A percentile compares a stretch with the other conserved stretches of the same genome.
Conservation (phyloP, 2,797 vertebrate species). For the Siniperca obscura region DNA sequence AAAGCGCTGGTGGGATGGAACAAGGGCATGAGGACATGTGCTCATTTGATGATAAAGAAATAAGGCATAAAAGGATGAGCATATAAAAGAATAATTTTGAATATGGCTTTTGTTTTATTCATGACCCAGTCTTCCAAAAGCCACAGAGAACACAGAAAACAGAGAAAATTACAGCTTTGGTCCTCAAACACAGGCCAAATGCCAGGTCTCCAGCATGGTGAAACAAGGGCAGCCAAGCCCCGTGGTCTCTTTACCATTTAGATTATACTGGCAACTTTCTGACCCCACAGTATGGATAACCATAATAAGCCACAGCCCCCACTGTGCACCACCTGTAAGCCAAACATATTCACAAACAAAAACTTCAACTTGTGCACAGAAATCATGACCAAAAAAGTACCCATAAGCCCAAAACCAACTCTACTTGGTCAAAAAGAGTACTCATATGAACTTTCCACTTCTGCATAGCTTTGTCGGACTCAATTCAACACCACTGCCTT, state of each 20-base stretch:
- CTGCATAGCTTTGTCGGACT: constrained; percentile 41
- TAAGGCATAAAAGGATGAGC: constrained; percentile 71
- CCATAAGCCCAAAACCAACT: constrained; percentile 34
- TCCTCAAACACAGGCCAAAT: constrained; percentile 77
- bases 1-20: constrained; percentile 66
- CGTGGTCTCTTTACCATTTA: constrained; percentile 79
- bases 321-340: constrained; percentile 72
- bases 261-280: constrained; percentile 74
- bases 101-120: constrained; percentile 77
- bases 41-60: constrained; percentile 79
- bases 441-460: constrained; percentile 51
- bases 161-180: constrained; percentile 78
- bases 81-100: constrained; percentile 72
- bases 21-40: constrained; percentile 76
- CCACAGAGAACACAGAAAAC: constrained; percentile 62
- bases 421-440: constrained; percentile 10
- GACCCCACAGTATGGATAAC: constrained; percentile 79
- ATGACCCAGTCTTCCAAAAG: constrained; percentile 70
- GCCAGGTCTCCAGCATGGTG: constrained; percentile 76
- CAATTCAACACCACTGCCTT: constrained; percentile 32
- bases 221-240: constrained; percentile 75
- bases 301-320: constrained; percentile 64
- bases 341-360: constrained; percentile 66
- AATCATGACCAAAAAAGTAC: constrained; percentile 28
- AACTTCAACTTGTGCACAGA: constrained; percentile 41